Conservation (phyloP, 2,888 invertebrate genomes). For the Caenorhabditis sulstoni region DNA sequence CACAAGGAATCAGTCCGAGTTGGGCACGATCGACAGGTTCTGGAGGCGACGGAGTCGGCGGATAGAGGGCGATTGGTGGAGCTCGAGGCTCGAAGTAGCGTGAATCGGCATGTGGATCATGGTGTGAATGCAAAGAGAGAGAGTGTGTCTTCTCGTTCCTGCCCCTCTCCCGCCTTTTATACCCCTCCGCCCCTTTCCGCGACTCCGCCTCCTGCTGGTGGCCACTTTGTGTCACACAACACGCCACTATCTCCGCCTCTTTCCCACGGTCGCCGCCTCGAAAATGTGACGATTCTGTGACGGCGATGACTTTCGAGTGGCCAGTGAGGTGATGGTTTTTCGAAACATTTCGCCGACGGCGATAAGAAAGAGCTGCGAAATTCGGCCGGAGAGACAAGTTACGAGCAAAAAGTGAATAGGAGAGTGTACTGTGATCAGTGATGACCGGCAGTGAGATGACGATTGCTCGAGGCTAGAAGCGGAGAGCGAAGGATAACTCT, state of each 20-base stretch:
- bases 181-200: conserved; percentile 22
- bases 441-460: not conserved
- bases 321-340: conserved; percentile 32
- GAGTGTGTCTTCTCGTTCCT: conserved; percentile 29
- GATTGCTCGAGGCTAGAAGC: not conserved
- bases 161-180: conserved; percentile 14
- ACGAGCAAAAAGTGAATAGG: conserved; percentile 1
- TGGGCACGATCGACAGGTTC: conserved; percentile 40
- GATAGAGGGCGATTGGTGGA: conserved; percentile 32
- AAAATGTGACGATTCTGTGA: conserved; percentile 41
- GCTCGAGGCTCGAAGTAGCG: conserved; percentile 50
- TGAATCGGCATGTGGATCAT: conserved; percentile 56
- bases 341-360: conserved; percentile 27
- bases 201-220: conserved; percentile 39
- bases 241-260: conserved; percentile 41
- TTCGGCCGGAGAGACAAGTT: not conserved
- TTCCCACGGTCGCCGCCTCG: conserved; percentile 32
- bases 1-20: conserved; percentile 44
- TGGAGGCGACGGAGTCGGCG: conserved; percentile 45
- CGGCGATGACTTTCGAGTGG: conserved; percentile 20
- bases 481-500: not conserved
- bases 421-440: conserved; percentile 39
- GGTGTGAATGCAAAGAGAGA: conserved; percentile 17
- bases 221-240: conserved; percentile 42
- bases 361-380: conserved; percentile 32